Evolutionary conservation across 2,797 vertebrate species (phyloP).

Genomic region (Pseudotriccus pelzelni): DNA sequence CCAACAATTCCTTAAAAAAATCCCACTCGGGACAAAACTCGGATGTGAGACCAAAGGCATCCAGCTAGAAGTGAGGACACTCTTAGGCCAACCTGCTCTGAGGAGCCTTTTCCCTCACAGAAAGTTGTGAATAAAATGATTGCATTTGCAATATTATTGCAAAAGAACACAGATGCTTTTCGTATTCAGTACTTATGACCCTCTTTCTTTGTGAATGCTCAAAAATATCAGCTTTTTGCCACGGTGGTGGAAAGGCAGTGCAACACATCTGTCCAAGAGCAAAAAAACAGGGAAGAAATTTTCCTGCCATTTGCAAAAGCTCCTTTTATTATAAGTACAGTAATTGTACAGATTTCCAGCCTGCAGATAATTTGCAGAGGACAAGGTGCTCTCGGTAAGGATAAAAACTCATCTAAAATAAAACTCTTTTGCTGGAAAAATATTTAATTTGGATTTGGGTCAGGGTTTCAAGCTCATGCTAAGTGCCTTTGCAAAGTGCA

Average conservation of each 20-base stretch:
- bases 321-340: neutral
- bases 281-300: neutral
- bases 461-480: neutral
- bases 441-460: conserved; percentile 27
- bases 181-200: neutral
- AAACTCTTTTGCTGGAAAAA: neutral
- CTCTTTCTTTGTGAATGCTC: neutral
- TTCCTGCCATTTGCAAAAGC: conserved; percentile 1
- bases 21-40: neutral
- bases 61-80: neutral
- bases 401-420: conserved; percentile 6
- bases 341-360: neutral
- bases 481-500: neutral
- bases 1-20: neutral
- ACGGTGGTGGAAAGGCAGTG: neutral
- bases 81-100: accelerated
- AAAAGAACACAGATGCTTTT: neutral
- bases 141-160: neutral
- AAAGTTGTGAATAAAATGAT: neutral
- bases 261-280: neutral
- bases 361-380: neutral
- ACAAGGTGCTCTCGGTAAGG: neutral
- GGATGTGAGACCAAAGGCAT: neutral
- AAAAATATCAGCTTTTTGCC: neutral
- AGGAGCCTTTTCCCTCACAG: neutral